A percentile compares a stretch with the other conserved stretches of the same genome.
Conservation (phyloP, 2,113 vertebrate genomes). For the Channa argus region DNA sequence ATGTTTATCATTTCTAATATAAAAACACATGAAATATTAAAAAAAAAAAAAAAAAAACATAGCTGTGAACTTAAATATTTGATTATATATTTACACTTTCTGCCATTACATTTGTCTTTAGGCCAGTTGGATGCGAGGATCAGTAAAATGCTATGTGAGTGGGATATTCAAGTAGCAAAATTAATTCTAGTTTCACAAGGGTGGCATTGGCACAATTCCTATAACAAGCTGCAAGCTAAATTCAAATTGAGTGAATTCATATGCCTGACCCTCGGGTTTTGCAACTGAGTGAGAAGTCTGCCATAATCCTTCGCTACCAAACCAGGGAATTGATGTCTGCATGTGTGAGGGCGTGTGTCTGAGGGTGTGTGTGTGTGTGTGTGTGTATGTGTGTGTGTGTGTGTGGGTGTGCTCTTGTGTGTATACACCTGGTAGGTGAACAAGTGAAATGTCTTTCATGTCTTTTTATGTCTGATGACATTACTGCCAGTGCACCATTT, state of each 20-base stretch:
- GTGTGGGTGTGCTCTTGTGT: not conserved
- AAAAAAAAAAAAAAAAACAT: not conserved
- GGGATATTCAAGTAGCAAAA: slow-evolving; percentile 46
- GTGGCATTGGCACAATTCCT: slow-evolving; percentile 45
- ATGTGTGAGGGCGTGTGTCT: not conserved
- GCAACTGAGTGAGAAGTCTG: slow-evolving; percentile 44
- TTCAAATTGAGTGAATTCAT: slow-evolving; percentile 56
- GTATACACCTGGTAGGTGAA: not conserved
- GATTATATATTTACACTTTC: slow-evolving; percentile 34
- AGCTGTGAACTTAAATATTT: slow-evolving; percentile 1
- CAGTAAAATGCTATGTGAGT: slow-evolving; percentile 29
- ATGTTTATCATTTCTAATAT: too few relatives aligned
- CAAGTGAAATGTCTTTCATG: not conserved
- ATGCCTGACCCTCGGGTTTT: slow-evolving; percentile 49
- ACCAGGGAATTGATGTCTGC: slow-evolving; percentile 39
- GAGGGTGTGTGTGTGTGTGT: not conserved
- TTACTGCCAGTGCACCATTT: slow-evolving; percentile 27
- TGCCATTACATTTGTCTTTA: slow-evolving; percentile 42
- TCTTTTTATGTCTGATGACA: not conserved
- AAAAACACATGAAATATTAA: too few relatives aligned
- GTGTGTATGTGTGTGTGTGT: not conserved
- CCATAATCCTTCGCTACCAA: slow-evolving; percentile 46
- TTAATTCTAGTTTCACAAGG: slow-evolving; percentile 50
- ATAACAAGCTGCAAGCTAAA: slow-evolving; percentile 53
- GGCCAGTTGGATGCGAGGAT: slow-evolving; percentile 24